These are phyloP conservation scores for Scarus forsteni DNA, from an alignment of 2,797 vertebrate genomes.

Conservation along the genomic window DNA sequence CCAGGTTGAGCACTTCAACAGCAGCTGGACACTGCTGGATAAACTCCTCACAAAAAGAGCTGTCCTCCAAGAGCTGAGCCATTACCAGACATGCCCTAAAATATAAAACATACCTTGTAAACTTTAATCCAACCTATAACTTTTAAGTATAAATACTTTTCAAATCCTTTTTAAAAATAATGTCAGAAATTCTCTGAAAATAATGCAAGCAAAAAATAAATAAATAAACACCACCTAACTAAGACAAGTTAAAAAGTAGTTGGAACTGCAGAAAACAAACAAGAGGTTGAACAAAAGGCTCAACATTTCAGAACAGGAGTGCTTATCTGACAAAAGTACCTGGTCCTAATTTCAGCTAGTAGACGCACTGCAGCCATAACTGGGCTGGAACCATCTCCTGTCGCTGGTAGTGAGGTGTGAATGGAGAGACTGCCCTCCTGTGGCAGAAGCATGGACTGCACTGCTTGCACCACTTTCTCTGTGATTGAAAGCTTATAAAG, in stretches of 20 bases:
- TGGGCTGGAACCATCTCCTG: constrained; percentile 96
- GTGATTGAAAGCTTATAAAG: constrained; percentile 99
- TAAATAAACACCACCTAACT: no score
- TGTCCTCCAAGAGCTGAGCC: constrained; percentile 98
- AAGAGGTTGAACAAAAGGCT: neutral
- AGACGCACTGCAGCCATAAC: constrained; percentile 98
- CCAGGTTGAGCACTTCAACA: constrained; percentile 96
- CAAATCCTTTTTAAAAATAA: no score
- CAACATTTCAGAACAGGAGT: neutral
- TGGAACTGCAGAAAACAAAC: neutral
- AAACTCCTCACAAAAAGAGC: constrained; percentile 99
- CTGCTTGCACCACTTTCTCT: constrained; percentile 98
- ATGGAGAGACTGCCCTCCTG: constrained; percentile 99
- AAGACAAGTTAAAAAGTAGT: neutral
- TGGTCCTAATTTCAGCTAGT: constrained; percentile 97
- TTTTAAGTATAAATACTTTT: no score
- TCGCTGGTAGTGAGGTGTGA: constrained; percentile 96
- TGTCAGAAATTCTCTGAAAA: no score
- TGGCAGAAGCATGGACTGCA: constrained; percentile 99
- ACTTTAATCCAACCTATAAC: no score
- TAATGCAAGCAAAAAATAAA: no score
- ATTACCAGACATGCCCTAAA: constrained; percentile 96
- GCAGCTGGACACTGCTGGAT: constrained; percentile 99
- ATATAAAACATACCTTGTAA: neutral
- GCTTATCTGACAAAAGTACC: constrained; percentile 75